Evolutionary conservation across 1,140 invertebrate genomes (phyloP).

Genomic region (Sarcophaga peregrina): DNA sequence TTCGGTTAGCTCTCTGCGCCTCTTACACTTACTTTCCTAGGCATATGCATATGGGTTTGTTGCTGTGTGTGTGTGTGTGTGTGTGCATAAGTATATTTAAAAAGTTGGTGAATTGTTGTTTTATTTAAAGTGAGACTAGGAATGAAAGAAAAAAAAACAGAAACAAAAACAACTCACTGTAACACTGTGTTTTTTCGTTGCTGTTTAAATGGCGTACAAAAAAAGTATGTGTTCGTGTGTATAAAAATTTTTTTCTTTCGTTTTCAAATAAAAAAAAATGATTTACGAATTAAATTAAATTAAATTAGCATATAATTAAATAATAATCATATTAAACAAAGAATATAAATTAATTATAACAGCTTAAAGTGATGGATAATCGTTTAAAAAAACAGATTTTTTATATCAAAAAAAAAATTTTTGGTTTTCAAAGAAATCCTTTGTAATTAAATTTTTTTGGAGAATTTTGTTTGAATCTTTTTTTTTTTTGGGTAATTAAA

Average conservation of each 20-base stretch:
- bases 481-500: too few relatives aligned
- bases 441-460: too few relatives aligned
- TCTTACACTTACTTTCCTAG: background rate
- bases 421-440: too few relatives aligned
- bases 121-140: conserved; percentile 1
- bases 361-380: too few relatives aligned
- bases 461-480: too few relatives aligned
- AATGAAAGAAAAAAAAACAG: background rate
- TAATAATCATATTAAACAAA: background rate
- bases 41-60: background rate
- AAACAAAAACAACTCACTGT: too few relatives aligned
- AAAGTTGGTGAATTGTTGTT: background rate
- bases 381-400: too few relatives aligned
- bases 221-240: background rate
- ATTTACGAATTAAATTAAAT: background rate
- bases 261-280: background rate
- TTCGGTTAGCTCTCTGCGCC: background rate
- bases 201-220: too few relatives aligned
- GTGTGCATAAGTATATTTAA: background rate
- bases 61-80: background rate
- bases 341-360: too few relatives aligned
- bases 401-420: too few relatives aligned
- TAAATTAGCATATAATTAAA: conserved; percentile 23
- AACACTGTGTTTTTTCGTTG: background rate
- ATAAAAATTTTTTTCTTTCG: background rate